Evolutionary conservation across 64 coral and sea anemone genomes (phyloP).

Genomic region (Pocillopora damicornis): DNA sequence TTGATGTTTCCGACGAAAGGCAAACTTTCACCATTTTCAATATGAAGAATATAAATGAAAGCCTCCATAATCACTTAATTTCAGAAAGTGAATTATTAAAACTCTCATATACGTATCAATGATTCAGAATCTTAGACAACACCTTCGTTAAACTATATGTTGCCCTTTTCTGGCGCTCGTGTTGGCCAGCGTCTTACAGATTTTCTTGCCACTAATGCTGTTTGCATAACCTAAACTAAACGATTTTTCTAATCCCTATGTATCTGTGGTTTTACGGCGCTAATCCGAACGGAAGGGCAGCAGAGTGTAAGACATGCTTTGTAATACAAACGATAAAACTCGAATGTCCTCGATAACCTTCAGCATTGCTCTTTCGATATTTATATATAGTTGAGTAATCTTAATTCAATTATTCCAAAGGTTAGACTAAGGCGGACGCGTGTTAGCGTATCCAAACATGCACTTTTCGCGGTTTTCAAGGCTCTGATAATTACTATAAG

Average conservation of each 20-base stretch:
- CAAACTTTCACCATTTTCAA: neutral
- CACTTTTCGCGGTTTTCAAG: slow-evolving; percentile 1
- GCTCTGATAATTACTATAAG: slow-evolving; percentile 1
- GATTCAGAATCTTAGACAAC: neutral
- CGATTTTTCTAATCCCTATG: neutral
- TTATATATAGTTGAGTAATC: neutral
- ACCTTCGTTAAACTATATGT: neutral
- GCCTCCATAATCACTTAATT: neutral
- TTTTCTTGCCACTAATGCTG: neutral
- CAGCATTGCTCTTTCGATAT: neutral
- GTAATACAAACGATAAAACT: neutral
- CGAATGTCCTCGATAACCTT: neutral
- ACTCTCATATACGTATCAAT: neutral
- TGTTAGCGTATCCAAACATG: neutral
- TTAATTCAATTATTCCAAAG: neutral
- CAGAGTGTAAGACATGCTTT: neutral
- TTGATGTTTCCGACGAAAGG: slow-evolving; percentile 25
- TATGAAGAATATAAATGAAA: neutral
- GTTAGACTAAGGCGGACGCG: neutral
- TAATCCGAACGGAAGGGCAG: neutral
- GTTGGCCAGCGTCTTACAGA: neutral
- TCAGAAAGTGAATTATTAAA: neutral
- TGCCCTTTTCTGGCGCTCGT: neutral
- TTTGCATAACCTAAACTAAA: neutral
- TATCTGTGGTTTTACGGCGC: neutral